phyloP scores from a whole-genome alignment of 1,140 invertebrate species.

The Hyphantria cunea region DNA sequence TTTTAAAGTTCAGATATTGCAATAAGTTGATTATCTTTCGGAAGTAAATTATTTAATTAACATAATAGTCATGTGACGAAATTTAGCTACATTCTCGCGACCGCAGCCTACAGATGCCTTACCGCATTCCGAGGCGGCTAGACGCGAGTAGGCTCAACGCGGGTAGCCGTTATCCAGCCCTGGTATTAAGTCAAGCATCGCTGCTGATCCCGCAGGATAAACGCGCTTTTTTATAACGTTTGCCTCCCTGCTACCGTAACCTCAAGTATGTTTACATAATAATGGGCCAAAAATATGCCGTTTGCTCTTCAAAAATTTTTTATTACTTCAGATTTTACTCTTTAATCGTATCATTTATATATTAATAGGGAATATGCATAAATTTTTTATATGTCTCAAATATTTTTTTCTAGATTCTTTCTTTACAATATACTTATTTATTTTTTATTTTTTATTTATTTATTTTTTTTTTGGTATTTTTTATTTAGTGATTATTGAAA shows the following conservation, averaged over 20 bases:
- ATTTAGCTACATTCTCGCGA: neutral
- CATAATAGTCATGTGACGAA: neutral
- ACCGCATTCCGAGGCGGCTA: neutral
- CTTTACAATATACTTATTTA: too few relatives aligned
- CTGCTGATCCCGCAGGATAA: conserved; percentile 10
- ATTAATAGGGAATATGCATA: neutral
- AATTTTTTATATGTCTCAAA: neutral
- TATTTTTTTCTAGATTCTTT: too few relatives aligned
- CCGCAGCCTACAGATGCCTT: neutral
- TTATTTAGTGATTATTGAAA: too few relatives aligned
- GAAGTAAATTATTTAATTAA: neutral
- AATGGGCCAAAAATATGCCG: neutral
- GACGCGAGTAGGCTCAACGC: neutral
- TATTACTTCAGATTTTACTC: neutral
- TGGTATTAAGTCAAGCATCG: conserved; percentile 12
- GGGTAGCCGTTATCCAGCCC: conserved; percentile 5
- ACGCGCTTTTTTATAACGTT: conserved; percentile 11
- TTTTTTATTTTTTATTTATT: too few relatives aligned
- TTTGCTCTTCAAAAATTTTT: neutral
- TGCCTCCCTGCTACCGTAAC: conserved; percentile 5
- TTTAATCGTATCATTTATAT: too few relatives aligned
- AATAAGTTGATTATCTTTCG: too few relatives aligned
- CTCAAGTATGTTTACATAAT: conserved; percentile 10
- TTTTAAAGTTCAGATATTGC: too few relatives aligned
- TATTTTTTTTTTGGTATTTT: too few relatives aligned